Conservation (phyloP, 2,888 invertebrate species). For the Chymomyza amoena region DNA sequence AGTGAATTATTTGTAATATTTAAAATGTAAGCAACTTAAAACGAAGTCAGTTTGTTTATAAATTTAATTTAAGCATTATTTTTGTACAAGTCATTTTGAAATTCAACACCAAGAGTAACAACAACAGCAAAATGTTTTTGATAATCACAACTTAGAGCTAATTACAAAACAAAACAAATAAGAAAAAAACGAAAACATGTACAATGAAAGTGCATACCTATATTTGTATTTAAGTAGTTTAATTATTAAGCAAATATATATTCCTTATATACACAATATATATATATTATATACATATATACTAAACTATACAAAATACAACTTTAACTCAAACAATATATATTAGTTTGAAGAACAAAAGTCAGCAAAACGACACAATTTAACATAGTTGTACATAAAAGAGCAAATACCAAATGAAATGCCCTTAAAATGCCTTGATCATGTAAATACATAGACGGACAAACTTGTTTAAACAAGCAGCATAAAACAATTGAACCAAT, state of each 20-base stretch:
- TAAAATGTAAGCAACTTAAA: background rate
- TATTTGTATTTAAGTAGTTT: conserved; percentile 48
- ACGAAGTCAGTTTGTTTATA: conserved; percentile 13
- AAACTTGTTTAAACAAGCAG: background rate
- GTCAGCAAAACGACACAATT: conserved; percentile 28
- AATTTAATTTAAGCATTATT: conserved; percentile 27
- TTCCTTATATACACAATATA: conserved; percentile 41
- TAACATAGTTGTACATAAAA: conserved; percentile 12
- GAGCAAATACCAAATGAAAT: conserved; percentile 44
- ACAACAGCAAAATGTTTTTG: conserved; percentile 45
- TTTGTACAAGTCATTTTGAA: conserved; percentile 6
- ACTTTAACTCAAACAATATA: conserved; percentile 6
- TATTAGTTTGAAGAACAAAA: conserved; percentile 52
- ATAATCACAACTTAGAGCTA: conserved; percentile 60
- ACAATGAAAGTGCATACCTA: conserved; percentile 26
- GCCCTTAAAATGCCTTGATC: conserved; percentile 41
- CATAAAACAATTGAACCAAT: background rate
- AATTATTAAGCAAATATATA: conserved; percentile 59
- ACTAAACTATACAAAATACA: conserved; percentile 19
- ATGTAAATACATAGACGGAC: conserved; percentile 44
- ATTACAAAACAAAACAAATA: conserved; percentile 16
- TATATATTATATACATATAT: conserved; percentile 27
- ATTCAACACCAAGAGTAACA: conserved; percentile 10
- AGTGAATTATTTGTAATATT: background rate
- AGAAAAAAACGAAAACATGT: conserved; percentile 24